Base-by-base conservation (phyloP, 2,888 invertebrate species). In the Bellardia pandia region DNA sequence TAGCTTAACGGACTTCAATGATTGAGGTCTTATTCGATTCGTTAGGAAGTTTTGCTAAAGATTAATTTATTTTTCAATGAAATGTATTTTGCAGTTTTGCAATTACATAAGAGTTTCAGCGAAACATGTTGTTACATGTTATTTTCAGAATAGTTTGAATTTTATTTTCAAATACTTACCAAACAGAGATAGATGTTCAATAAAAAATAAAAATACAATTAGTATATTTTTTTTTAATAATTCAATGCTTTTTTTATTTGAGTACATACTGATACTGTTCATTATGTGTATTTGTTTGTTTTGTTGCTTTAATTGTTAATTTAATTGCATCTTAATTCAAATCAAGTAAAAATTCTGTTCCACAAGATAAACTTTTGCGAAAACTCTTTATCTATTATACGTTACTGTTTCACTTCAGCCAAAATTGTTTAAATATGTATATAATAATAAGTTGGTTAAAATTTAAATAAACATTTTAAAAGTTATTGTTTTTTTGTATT, bases 191-290 rank as follows among this genome's bases (percentile, higher is more conserved):
- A 11, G 3, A 13, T 53, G 5, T 51, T 30, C 37, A 80, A 60
- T 62, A 60, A 78, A 68, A 33, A 80, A 60, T 62, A 60, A 78
- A 68, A 33, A 66, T 51, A 60, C 23, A 9, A 40, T 58, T 66
- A 2, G 14, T 53, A 40, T 13, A 42, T 64, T 42, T 64, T 60
- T 30, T 68, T 72, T 78, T 51, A 75, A 56, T 85, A 85, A 82
- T 85, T 83, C 82, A 75, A 74, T 76, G 56, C 53, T 64, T 82
- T 74, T 76, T 33, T 75, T 85, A 83, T 82, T 88, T 64, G 60
- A 77, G 33, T 88, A 76, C 71, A 76, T 80, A 76, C 48, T 78
- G 75, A 71, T 66, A 85, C 60, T 85, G 33, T 75, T 85, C 58
- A 68, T 88, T 72, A 68, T 68, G 40, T 75, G n/a, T 76, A 42